Evolutionary conservation across 2,113 vertebrate genomes (phyloP), one percentile per base, ranked within the genome.

Genomic region (Sceloporus tristichus): DNA sequence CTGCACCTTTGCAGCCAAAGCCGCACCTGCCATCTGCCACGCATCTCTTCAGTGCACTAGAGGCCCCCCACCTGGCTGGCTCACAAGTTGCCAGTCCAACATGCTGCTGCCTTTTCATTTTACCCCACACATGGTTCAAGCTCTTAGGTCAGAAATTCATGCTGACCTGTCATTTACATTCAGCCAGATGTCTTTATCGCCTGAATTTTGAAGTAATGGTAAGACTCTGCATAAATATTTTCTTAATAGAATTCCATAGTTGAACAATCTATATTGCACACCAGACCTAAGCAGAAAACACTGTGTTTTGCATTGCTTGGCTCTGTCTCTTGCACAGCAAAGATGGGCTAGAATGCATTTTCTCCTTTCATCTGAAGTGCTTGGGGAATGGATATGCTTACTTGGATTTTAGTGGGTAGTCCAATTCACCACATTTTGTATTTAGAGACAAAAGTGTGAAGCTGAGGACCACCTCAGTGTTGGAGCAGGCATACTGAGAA

Each of bases 261-360:
- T 34, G 38, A 62, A 56, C 54, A 18, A 75, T n/a, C 25, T 27
- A 42, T 27, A 74, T 65, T 27, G 14, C 38, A 79, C 25, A 85
- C n/a, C 59, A n/a, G 54, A 34, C 14, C 53, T 71, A n/a, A 25
- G 34, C 34, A 79, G 71, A 23, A 91, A 86, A 59, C 80, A 91
- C 84, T 56, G 66, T 84, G 85, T 70, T 85, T 89, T 91, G 68
- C 5, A 77, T 90, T 92, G 70, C 92, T 91, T 90, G n/a, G 25
- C 19, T 62, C 10, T 65, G 25, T 9, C 25, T 91, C 53, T 89
- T 87, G 83, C 86, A 70, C 86, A 89, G 68, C 42, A 91, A 88
- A 95, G 86, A 14, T 82, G 88, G 87, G 38, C 79, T 85, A 82
- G 88, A 91, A 93, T 93, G 93, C 84, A 90, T 79, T 86, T 85